Evolutionary conservation across 2,797 vertebrate genomes (phyloP).

Genomic region (Oreochromis mossambicus): DNA sequence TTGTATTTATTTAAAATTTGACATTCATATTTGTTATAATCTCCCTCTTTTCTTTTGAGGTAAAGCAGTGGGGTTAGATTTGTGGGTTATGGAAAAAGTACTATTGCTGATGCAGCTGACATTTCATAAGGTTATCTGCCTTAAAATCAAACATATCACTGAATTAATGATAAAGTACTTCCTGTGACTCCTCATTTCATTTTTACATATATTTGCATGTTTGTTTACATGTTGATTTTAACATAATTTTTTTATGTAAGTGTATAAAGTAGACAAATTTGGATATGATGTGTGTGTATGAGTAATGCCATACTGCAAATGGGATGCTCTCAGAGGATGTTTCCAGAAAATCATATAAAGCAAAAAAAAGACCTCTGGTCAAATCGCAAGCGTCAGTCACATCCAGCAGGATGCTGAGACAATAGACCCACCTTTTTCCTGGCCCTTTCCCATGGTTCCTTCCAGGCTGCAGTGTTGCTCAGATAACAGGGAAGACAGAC

Average conservation of each 20-base stretch:
- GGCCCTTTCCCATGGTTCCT: constrained; percentile 91
- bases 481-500: constrained; percentile 83
- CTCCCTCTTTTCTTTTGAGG: background rate
- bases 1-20: background rate
- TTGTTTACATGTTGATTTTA: background rate
- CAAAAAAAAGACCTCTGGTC: constrained; percentile 16
- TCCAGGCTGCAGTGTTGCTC: constrained; percentile 81
- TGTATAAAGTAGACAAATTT: background rate
- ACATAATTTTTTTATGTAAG: background rate
- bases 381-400: constrained; percentile 79
- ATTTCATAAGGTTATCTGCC: background rate
- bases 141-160: background rate
- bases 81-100: background rate
- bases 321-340: constrained; percentile 53
- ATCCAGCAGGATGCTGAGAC: constrained; percentile 89
- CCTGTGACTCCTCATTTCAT: background rate
- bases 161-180: background rate
- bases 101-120: background rate
- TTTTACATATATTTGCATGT: background rate
- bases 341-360: constrained; percentile 30
- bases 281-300: background rate
- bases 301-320: background rate
- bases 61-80: background rate
- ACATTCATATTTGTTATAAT: background rate
- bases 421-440: constrained; percentile 99